A percentile compares a stretch with the other conserved stretches of the same genome.
phyloP scores from a whole-genome alignment of 1,140 invertebrate genomes.

The Meloidogyne hapla region DNA sequence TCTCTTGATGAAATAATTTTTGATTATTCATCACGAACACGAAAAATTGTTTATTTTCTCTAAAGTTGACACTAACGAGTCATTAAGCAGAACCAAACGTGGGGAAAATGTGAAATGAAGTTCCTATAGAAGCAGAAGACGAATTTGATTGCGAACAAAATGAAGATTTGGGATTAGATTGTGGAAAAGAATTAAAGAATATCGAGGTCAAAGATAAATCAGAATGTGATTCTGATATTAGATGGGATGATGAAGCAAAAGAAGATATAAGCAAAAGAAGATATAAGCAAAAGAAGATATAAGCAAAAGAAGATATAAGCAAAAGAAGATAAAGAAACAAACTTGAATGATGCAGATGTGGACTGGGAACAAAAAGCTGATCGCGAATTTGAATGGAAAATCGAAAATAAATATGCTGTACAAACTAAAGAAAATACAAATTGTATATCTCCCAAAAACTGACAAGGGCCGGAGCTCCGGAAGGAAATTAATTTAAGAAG shows the following conservation, averaged over 20 bases:
- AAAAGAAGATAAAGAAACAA: neutral
- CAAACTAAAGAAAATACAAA: neutral
- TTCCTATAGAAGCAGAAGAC: neutral
- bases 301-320: neutral
- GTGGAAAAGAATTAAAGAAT: neutral
- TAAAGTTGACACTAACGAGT: too few species aligned
- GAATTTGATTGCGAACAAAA: neutral
- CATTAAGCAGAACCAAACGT: too few species aligned
- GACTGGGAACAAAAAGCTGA: neutral
- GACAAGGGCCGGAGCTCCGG: too few species aligned
- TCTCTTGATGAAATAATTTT: too few species aligned
- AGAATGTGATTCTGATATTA: neutral
- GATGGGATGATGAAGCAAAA: neutral
- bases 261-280: too few species aligned
- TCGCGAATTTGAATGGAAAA: neutral
- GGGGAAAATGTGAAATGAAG: too few species aligned
- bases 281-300: too few species aligned
- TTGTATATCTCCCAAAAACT: neutral
- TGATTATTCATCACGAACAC: too few species aligned
- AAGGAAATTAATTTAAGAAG: too few species aligned
- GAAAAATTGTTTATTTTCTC: too few species aligned
- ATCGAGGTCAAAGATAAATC: neutral
- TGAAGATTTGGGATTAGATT: neutral
- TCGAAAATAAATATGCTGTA: neutral
- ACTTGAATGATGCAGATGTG: neutral